Evolutionary conservation across 2,888 invertebrate genomes (phyloP).

Genomic region (Cabera pusaria): DNA sequence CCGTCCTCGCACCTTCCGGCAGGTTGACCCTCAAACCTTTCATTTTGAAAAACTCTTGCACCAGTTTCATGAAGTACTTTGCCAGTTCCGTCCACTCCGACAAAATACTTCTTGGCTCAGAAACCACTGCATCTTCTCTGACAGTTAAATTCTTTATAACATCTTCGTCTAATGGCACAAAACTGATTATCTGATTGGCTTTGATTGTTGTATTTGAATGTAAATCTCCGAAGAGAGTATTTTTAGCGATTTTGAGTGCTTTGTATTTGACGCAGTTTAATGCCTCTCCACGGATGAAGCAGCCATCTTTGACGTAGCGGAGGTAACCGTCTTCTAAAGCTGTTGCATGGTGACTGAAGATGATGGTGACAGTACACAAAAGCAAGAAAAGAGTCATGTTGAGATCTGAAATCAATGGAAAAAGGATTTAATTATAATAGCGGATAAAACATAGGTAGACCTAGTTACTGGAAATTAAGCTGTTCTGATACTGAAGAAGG

Average conservation of each 20-base stretch:
- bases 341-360: conserved; percentile 36
- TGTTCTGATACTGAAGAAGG: no score
- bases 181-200: conserved; percentile 62
- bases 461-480: no score
- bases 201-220: conserved; percentile 62
- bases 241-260: conserved; percentile 70
- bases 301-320: conserved; percentile 69
- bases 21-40: conserved; percentile 68
- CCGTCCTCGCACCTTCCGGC: conserved; percentile 71
- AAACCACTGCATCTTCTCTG: conserved; percentile 41
- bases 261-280: conserved; percentile 72
- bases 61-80: conserved; percentile 66
- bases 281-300: conserved; percentile 66
- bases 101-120: conserved; percentile 59
- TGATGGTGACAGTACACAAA: conserved; percentile 32
- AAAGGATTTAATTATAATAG: no score
- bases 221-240: conserved; percentile 62
- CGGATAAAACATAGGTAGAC: no score
- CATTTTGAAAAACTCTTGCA: conserved; percentile 69
- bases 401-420: conserved; percentile 15
- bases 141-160: conserved; percentile 50
- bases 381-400: conserved; percentile 37
- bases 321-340: conserved; percentile 65
- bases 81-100: conserved; percentile 75
- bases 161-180: conserved; percentile 66